Conservation (phyloP, 1,140 invertebrate genomes). For the Musca domestica region DNA sequence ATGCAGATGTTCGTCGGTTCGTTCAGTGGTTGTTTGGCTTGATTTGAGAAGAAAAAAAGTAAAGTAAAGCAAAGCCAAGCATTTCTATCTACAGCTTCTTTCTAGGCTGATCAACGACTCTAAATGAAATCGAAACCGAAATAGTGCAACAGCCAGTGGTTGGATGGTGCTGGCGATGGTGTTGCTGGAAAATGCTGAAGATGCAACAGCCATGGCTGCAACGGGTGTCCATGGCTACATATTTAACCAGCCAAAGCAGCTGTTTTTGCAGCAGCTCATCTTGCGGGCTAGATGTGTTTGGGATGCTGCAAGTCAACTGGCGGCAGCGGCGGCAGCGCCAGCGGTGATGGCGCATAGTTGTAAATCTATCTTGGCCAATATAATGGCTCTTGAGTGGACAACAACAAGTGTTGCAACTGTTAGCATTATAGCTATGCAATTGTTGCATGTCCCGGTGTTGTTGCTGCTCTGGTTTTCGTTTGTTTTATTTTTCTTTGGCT, state of each 20-base stretch:
- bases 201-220: too few relatives aligned
- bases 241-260: background rate
- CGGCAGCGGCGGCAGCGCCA: background rate
- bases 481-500: background rate
- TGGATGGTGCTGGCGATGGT: background rate
- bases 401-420: conserved; percentile 21
- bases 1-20: conserved; percentile 3
- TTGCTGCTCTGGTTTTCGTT: conserved; percentile 3
- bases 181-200: too few relatives aligned
- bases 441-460: conserved; percentile 3
- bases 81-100: too few relatives aligned
- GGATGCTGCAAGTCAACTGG: background rate
- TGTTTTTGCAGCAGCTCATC: background rate
- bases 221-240: too few relatives aligned
- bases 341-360: background rate
- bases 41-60: too few relatives aligned
- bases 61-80: too few relatives aligned
- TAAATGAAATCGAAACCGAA: conserved; percentile 17
- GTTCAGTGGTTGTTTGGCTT: too few relatives aligned
- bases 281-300: background rate
- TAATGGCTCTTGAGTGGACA: background rate
- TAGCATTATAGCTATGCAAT: background rate
- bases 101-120: background rate
- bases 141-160: too few relatives aligned
- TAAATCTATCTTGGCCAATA: conserved; percentile 22